Percentiles rank a stretch among this genome's conserved stretches.
Conservation (phyloP, 1,140 invertebrate genomes). For the Eufriesea mexicana region DNA sequence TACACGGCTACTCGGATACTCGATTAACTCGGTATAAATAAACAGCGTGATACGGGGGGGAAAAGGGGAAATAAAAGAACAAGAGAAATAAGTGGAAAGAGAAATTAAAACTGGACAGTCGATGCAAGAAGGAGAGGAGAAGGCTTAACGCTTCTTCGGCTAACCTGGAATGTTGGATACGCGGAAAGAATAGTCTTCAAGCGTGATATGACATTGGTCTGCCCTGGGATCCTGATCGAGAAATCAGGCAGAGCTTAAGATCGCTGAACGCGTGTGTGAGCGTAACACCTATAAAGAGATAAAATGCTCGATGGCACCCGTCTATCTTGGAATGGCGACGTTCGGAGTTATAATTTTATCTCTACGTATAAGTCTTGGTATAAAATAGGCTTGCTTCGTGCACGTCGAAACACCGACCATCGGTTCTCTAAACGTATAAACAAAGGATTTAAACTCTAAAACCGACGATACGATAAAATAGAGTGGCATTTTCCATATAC, state of each 20-base stretch:
- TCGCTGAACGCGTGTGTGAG: conserved; percentile 13
- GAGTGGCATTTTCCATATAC: conserved; percentile 47
- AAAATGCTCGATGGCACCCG: conserved; percentile 48
- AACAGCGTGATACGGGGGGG: not conserved
- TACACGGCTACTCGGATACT: not conserved
- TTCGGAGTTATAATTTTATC: not conserved
- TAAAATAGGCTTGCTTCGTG: conserved; percentile 16
- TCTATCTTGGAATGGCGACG: conserved; percentile 50
- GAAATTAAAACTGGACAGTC: not conserved
- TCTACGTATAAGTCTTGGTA: conserved; percentile 16
- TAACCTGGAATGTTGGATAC: not conserved
- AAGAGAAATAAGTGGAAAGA: not conserved
- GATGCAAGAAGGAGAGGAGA: not conserved
- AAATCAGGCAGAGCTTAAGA: not conserved
- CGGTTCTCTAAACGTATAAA: conserved; percentile 32
- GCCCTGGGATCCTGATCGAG: not conserved
- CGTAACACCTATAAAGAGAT: conserved; percentile 17
- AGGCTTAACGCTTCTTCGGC: not conserved
- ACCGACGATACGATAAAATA: conserved; percentile 44
- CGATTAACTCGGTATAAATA: conserved; percentile 17
- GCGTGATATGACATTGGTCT: not conserved
- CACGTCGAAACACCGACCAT: not conserved
- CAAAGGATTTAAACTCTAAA: conserved; percentile 52
- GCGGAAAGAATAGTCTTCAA: not conserved
- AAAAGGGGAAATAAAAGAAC: not conserved